These are phyloP conservation scores for Bujurquina vittata DNA, from an alignment of 2,113 vertebrate species.

Conservation along the genomic window DNA sequence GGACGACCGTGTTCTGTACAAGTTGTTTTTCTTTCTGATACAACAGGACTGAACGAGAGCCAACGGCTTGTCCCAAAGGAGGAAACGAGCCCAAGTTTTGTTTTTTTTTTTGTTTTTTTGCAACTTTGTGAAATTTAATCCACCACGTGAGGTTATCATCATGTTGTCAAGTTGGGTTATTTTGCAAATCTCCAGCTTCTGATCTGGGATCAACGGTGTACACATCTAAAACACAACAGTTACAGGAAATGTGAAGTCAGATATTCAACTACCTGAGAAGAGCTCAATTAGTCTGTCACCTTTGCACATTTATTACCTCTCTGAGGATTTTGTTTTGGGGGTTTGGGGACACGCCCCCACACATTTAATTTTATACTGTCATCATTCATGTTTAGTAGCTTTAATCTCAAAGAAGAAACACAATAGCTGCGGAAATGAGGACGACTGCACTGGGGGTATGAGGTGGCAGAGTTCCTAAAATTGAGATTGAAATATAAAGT, in stretches of 20 bases:
- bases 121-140: neutral
- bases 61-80: neutral
- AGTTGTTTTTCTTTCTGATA: slow-evolving; percentile 21
- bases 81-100: neutral
- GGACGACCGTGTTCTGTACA: neutral
- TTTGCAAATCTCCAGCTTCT: neutral
- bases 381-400: neutral
- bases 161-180: neutral
- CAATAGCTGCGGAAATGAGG: neutral
- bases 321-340: neutral
- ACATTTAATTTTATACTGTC: neutral
- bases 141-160: neutral
- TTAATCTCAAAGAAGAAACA: neutral
- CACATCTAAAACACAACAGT: neutral
- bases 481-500: neutral
- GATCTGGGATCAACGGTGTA: neutral
- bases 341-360: neutral
- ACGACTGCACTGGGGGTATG: neutral
- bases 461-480: neutral
- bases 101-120: neutral
- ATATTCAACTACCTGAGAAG: too few species aligned
- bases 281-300: too few species aligned
- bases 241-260: too few species aligned
- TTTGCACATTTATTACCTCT: neutral
- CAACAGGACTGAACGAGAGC: neutral